Evolutionary conservation across 2,113 vertebrate species (phyloP).

Genomic region (Nibea albiflora): DNA sequence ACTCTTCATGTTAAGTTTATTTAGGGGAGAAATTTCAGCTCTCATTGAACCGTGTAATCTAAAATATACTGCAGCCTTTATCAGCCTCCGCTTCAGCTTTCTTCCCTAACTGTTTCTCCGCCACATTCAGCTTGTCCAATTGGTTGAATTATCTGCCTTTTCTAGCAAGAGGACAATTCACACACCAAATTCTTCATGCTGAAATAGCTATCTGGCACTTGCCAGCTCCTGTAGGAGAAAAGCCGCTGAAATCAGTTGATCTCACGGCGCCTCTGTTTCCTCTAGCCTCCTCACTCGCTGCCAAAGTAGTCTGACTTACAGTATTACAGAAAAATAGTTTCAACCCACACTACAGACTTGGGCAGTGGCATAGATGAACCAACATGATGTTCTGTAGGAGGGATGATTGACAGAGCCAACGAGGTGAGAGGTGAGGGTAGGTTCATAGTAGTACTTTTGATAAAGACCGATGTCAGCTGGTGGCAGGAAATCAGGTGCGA

Average conservation of each 20-base stretch:
- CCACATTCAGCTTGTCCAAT: constrained; percentile 16
- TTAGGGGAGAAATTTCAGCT: neutral
- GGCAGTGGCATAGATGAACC: too few species aligned
- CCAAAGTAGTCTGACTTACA: constrained; percentile 32
- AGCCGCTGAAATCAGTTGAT: constrained; percentile 53
- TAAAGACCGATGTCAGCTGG: too few species aligned
- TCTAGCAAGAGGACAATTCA: constrained; percentile 25
- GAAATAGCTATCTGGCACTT: constrained; percentile 53
- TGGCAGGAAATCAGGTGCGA: too few species aligned
- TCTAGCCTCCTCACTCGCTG: constrained; percentile 13
- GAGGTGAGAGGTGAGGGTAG: too few species aligned
- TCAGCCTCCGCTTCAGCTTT: neutral
- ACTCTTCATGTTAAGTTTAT: neutral
- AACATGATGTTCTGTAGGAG: too few species aligned
- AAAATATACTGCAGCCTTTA: neutral
- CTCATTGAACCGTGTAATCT: neutral
- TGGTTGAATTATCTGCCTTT: constrained; percentile 32
- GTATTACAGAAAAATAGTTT: constrained; percentile 5
- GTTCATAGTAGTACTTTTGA: too few species aligned
- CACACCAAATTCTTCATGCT: constrained; percentile 32
- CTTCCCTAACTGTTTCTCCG: neutral
- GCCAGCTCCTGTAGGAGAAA: constrained; percentile 24
- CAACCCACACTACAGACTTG: constrained; percentile 10
- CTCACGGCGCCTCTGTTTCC: constrained; percentile 46
- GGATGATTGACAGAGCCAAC: too few species aligned